Base-by-base conservation (phyloP, 1,140 invertebrate species). In the Drosophila parabipectinata region DNA sequence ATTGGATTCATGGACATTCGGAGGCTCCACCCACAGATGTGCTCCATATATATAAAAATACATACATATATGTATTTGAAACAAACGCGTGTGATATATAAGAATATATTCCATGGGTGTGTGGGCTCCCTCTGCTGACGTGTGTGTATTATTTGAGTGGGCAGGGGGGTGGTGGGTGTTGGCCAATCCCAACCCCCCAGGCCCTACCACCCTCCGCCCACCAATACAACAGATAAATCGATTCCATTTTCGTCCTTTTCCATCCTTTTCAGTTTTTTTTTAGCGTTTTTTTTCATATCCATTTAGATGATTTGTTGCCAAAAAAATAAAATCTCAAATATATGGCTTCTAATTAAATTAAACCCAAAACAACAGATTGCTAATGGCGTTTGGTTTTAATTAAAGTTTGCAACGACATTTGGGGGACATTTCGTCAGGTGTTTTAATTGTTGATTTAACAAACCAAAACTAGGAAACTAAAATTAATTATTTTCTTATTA, bases 141-240 rank as follows among this genome's bases (percentile, higher is more conserved):
- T 56, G 68, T 55, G 55, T 51, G n/a, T 55, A 55, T 51, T 41
- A 41, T 41, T 64, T 56, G 54, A 1, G 48, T 18, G 51, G 56
- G 60, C 41, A 15, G 50, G 45, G 44, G 54, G 41, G 50, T 44
- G 37, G n/a, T n/a, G 14, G 39, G 4, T 18, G 39, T 12, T 37
- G 3, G 34, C 34, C 34, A 37, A 37, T 37, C 58, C 12, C 61
- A 24, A 10, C 44, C 44, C 45, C 8, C 14, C 15, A 10, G n/a
- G 12, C 24, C 26, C 26, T 7, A 8, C 47, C 8, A 37, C 21
- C 9, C 18, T 10, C 41, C 37, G 24, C 79, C 39, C 39, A 15
- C 39, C 83, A 88, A 87, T 87, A 88, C 71, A 82, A 83, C 83
- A 83, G 68, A 88, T 88, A 88, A 88, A 88, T 88, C 83, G 83